Evolutionary conservation across 2,113 vertebrate genomes (phyloP), one percentile per base, ranked within the genome.

Genomic region (Falco punctatus): DNA sequence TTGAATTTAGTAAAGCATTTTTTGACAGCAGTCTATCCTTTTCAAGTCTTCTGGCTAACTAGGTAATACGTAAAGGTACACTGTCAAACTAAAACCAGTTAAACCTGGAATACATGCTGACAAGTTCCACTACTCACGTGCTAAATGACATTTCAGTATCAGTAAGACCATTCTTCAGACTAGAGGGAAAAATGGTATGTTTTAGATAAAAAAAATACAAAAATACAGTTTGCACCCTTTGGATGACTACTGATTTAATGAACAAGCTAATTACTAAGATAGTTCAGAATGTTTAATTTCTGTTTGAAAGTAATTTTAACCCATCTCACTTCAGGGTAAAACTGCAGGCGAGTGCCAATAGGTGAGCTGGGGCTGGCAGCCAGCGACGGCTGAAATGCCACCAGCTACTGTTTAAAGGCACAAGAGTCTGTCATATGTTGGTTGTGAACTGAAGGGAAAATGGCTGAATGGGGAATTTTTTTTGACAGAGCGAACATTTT

Each of bases 361-460:
- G 64, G 64, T 59, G 46, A 85, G 42, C 58, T 13, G 0, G 23
- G 83, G 58, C 78, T 65, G 74, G 73, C 69, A 92, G 75, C 40
- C 44, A 51, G 59, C n/a, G 51, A 58, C 10, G 58, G 55, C 82
- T 91, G 88, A 92, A 94, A 94, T 81, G 64, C 59, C 77, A 70
- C 81, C 42, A 75, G 82, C 28, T 70, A 16, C 17, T 46, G 13
- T 48, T 72, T 40, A 77, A 82, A 91, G 58, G 51, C 21, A 14
- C 38, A 71, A 75, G 28, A 92, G 46, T 5, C 61, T 26, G 17
- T 88, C 64, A 89, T 13, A 8, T 71, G 54, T 23, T 87, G 52
- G 40, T 64, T 79, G 65, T 44, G 82, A 93, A 72, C 48, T 26
- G 57, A 81, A 91, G 62, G 62, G 75, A 89, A 94, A 96, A 94